These are phyloP conservation scores for Drosophila sulfurigaster DNA, from an alignment of 1,140 invertebrate genomes.

Conservation along the genomic window DNA sequence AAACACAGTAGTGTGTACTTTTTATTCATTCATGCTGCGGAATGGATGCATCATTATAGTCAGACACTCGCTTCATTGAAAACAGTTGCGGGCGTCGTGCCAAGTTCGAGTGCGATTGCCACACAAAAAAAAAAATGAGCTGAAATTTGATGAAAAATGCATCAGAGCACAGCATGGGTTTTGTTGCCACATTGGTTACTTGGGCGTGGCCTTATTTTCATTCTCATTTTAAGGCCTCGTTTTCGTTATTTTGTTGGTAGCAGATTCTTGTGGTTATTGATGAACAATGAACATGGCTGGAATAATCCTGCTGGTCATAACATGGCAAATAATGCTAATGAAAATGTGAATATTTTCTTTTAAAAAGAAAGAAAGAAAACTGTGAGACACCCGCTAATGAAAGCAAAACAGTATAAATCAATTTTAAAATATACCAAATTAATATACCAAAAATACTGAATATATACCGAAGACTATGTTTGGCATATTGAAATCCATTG, in stretches of 20 bases:
- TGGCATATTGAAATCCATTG: too few species aligned
- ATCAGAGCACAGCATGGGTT: slow-evolving; percentile 6
- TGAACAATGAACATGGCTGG: neutral
- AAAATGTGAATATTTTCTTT: too few species aligned
- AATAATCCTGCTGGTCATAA: too few species aligned
- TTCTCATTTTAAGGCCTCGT: neutral
- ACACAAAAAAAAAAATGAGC: neutral
- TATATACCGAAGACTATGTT: too few species aligned
- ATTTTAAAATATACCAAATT: too few species aligned
- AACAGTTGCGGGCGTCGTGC: slow-evolving; percentile 39
- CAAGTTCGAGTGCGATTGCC: neutral
- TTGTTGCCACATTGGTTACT: slow-evolving; percentile 20
- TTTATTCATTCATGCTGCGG: neutral
- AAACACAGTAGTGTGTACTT: neutral
- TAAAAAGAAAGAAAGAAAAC: too few species aligned
- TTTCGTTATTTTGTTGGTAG: neutral
- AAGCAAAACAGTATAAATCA: too few species aligned
- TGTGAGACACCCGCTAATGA: too few species aligned
- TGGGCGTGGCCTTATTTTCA: slow-evolving; percentile 24
- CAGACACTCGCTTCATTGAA: slow-evolving; percentile 12
- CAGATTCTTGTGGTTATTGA: neutral
- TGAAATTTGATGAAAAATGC: slow-evolving; percentile 27
- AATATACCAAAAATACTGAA: too few species aligned
- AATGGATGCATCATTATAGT: slow-evolving; percentile 10
- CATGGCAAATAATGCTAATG: too few species aligned